Base-by-base conservation (phyloP, 2,797 vertebrate species). In the Takifugu ocellatus region DNA sequence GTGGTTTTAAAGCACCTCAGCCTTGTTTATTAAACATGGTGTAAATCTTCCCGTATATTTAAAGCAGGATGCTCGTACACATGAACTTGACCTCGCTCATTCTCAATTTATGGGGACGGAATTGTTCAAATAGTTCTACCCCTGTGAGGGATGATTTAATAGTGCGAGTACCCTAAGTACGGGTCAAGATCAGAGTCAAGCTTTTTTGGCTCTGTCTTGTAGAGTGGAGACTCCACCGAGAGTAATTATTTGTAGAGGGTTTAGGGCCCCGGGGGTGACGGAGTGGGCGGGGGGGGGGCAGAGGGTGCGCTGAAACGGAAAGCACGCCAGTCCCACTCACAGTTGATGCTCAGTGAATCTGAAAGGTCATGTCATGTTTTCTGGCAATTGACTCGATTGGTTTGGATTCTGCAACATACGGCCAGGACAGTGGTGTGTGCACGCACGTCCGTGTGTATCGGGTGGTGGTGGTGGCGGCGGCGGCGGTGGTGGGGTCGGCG, bases 351-450 rank as follows among this genome's bases (percentile, higher is more conserved):
- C 93, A 94, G 91, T 94, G 93, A 93, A 90, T 96, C 92, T 92
- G 93, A 97, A 96, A 98, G 95, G 95, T 96, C 95, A 93, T 93
- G 93, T 95, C 94, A 91, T 94, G 94, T 96, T 97, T 97, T 94
- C 93, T 92, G 92, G 94, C 94, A 94, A 95, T 95, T 96, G 96
- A 95, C 94, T 95, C 93, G 80, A 93, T 94, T 94, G 93, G 90
- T 95, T 95, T 94, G 92, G 92, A 94, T 93, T 93, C 92, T 92
- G 92, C 90, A 93, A 87, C 92, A 91, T 92, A 94, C 93, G 93
- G 94, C 93, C 62, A 67, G 90, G 92, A 92, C 81, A 80, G 73
- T 81, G 72, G 70, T 82, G 77, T 84, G 58, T 63, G 33, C 63
- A 17, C 68, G 49, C 68, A 45, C 71, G 56, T 67, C 53, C 50